Conservation (phyloP, 2,797 vertebrate genomes). For the Prunella strophiata region DNA sequence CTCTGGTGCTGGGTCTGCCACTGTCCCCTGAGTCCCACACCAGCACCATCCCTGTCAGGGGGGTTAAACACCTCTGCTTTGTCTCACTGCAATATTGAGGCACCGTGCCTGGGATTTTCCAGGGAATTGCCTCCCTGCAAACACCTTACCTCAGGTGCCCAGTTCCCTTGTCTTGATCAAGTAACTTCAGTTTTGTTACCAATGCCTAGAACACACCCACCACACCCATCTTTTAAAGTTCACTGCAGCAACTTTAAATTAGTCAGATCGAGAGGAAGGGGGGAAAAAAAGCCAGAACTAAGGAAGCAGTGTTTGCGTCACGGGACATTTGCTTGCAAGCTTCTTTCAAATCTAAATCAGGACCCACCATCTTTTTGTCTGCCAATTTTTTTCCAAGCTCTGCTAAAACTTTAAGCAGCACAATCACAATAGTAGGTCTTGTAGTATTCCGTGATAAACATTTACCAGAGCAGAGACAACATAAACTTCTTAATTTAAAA, state of each 20-base stretch:
- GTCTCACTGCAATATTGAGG: not conserved
- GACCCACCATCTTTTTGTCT: not conserved
- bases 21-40: not conserved
- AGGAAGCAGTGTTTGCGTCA: not conserved
- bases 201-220: not conserved
- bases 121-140: not conserved
- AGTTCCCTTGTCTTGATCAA: not conserved
- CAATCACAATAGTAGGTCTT: not conserved
- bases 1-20: rapidly evolving
- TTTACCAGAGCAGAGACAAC: not conserved
- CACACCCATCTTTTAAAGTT: not conserved
- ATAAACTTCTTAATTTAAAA: not conserved
- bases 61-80: not conserved
- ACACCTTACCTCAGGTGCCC: rapidly evolving
- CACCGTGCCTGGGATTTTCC: rapidly evolving
- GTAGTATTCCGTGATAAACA: not conserved
- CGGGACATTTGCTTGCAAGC: not conserved
- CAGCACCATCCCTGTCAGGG: not conserved
- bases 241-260: not conserved
- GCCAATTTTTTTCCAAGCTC: not conserved
- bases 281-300: not conserved
- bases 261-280: not conserved
- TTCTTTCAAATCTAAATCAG: not conserved
- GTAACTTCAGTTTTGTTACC: not conserved
- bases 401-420: not conserved